Percentiles rank a stretch among this genome's conserved stretches.
phyloP scores from a whole-genome alignment of 2,888 invertebrate genomes.

The Venusia cambrica region DNA sequence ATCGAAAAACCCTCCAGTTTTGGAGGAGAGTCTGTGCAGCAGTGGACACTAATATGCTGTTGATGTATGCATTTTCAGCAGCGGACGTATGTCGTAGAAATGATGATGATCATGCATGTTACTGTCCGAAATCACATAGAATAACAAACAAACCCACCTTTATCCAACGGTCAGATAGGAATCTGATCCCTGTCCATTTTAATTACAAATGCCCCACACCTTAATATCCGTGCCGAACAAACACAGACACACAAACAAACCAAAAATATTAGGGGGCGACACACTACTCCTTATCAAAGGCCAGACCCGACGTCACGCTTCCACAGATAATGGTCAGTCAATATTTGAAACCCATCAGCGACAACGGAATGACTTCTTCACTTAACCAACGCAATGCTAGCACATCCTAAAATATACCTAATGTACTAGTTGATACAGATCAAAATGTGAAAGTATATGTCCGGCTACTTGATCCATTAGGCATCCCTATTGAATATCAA shows the following conservation, averaged over 20 bases:
- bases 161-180: slow-evolving; percentile 27
- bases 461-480: slow-evolving; percentile 61
- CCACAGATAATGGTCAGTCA: slow-evolving; percentile 71
- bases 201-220: slow-evolving; percentile 61
- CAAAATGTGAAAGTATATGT: slow-evolving; percentile 32
- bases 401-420: slow-evolving; percentile 32
- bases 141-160: slow-evolving; percentile 1
- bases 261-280: slow-evolving; percentile 58
- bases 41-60: no score
- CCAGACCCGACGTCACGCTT: slow-evolving; percentile 55
- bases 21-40: no score
- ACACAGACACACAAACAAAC: slow-evolving; percentile 64
- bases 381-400: slow-evolving; percentile 55
- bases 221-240: slow-evolving; percentile 55
- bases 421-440: slow-evolving; percentile 29
- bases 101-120: no score
- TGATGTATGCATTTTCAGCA: no score
- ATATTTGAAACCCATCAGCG: slow-evolving; percentile 77
- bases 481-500: slow-evolving; percentile 51
- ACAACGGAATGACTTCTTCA: slow-evolving; percentile 72
- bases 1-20: no score
- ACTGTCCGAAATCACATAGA: no score
- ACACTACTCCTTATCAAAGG: slow-evolving; percentile 58
- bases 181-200: slow-evolving; percentile 48
- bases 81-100: no score